A percentile compares a stretch with the other conserved stretches of the same genome.
Evolutionary conservation across 2,888 invertebrate genomes (phyloP).

Genomic region (Cenopis cana): DNA sequence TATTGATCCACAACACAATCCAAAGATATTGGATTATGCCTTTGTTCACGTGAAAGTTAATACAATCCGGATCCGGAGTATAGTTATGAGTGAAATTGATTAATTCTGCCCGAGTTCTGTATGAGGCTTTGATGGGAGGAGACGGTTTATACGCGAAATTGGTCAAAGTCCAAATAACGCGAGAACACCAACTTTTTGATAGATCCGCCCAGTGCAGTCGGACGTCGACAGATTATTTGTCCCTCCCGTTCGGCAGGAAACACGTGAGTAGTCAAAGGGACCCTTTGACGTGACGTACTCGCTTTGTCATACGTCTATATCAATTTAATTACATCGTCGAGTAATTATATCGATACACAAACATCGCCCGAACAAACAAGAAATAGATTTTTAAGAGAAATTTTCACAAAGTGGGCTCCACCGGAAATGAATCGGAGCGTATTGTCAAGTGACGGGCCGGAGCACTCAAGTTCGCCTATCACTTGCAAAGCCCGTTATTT

Average conservation of each 20-base stretch:
- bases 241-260: conserved; percentile 57
- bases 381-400: conserved; percentile 51
- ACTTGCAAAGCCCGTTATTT: conserved; percentile 72
- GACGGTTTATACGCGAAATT: conserved; percentile 61
- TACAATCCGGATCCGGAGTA: conserved; percentile 54
- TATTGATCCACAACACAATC: conserved; percentile 27
- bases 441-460: conserved; percentile 63
- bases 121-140: conserved; percentile 42
- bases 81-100: conserved; percentile 68
- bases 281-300: conserved; percentile 60
- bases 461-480: conserved; percentile 65
- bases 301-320: conserved; percentile 52
- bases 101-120: conserved; percentile 55
- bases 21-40: conserved; percentile 50
- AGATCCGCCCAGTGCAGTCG: conserved; percentile 58
- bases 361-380: conserved; percentile 43
- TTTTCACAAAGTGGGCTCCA: conserved; percentile 64
- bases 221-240: conserved; percentile 61
- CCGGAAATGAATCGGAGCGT: conserved; percentile 71
- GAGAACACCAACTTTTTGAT: conserved; percentile 69
- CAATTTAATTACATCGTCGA: conserved; percentile 53
- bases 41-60: conserved; percentile 54
- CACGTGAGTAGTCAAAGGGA: conserved; percentile 70
- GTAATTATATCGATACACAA: conserved; percentile 54
- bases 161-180: conserved; percentile 66